phyloP scores from a whole-genome alignment of 2,888 invertebrate species.

The Ichneumoninae sp. region DNA sequence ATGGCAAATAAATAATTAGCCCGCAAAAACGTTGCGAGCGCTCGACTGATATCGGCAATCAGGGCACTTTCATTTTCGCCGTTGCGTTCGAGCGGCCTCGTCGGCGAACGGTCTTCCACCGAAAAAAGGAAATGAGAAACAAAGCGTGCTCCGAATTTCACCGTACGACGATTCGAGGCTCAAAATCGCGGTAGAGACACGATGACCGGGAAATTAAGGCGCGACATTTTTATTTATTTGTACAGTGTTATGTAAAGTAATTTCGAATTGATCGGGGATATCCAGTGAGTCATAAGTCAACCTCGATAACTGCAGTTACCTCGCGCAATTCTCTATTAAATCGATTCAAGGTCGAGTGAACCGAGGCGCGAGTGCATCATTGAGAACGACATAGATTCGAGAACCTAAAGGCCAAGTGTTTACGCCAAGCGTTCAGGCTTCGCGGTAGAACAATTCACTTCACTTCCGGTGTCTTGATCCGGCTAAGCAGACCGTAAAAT shows the following conservation, averaged over 20 bases:
- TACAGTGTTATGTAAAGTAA: not conserved
- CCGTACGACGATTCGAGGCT: not conserved
- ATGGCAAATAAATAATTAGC: constrained; percentile 44
- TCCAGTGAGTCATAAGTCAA: constrained; percentile 4
- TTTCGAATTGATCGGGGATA: not conserved
- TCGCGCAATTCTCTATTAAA: constrained; percentile 18
- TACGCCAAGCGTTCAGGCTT: constrained; percentile 1
- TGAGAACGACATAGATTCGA: constrained; percentile 23
- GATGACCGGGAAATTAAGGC: not conserved
- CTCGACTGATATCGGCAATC: constrained; percentile 18
- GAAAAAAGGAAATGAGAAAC: not conserved
- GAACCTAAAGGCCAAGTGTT: constrained; percentile 7
- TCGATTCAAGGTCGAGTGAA: constrained; percentile 39
- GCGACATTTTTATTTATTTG: not conserved
- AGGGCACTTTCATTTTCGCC: constrained; percentile 24
- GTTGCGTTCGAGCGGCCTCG: not conserved
- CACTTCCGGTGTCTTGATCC: not conserved
- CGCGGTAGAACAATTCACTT: constrained; percentile 17
- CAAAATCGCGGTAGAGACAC: not conserved
- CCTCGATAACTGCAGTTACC: constrained; percentile 19
- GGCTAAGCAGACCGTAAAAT: not conserved
- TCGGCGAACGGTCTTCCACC: not conserved
- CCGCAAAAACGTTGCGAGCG: constrained; percentile 14
- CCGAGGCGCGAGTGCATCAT: constrained; percentile 29
- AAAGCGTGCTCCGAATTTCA: not conserved